phyloP scores from a whole-genome alignment of 2,888 invertebrate genomes.

The Mamestra brassicae region DNA sequence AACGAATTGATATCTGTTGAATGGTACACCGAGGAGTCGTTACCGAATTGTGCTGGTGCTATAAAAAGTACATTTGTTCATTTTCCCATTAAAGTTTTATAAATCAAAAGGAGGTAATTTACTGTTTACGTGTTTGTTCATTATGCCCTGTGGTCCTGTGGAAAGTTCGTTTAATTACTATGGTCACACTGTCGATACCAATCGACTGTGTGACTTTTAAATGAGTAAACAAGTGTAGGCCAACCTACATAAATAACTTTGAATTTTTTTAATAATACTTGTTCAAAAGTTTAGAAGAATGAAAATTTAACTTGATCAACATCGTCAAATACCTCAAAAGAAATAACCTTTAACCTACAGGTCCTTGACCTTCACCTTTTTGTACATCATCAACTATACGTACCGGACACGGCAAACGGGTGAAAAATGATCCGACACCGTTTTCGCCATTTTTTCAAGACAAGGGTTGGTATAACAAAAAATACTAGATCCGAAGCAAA shows the following conservation, averaged over 20 bases:
- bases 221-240: too few species aligned
- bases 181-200: too few species aligned
- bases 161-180: too few species aligned
- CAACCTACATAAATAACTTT: too few species aligned
- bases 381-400: background rate
- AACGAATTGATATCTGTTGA: slow-evolving; percentile 49
- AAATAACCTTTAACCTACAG: too few species aligned
- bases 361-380: background rate
- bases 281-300: too few species aligned
- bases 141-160: background rate
- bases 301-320: too few species aligned
- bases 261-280: too few species aligned
- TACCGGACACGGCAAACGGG: too few species aligned
- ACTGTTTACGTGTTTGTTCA: slow-evolving; percentile 24
- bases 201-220: background rate
- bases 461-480: background rate
- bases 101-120: slow-evolving; percentile 30
- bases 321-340: too few species aligned
- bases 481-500: slow-evolving; percentile 5
- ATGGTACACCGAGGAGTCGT: slow-evolving; percentile 49
- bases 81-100: slow-evolving; percentile 39
- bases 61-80: slow-evolving; percentile 41
- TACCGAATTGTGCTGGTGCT: slow-evolving; percentile 26
- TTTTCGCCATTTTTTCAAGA: background rate
- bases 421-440: background rate